These are phyloP conservation scores for Neogale vison DNA, from an alignment of 2,113 vertebrate species.

Conservation along the genomic window DNA sequence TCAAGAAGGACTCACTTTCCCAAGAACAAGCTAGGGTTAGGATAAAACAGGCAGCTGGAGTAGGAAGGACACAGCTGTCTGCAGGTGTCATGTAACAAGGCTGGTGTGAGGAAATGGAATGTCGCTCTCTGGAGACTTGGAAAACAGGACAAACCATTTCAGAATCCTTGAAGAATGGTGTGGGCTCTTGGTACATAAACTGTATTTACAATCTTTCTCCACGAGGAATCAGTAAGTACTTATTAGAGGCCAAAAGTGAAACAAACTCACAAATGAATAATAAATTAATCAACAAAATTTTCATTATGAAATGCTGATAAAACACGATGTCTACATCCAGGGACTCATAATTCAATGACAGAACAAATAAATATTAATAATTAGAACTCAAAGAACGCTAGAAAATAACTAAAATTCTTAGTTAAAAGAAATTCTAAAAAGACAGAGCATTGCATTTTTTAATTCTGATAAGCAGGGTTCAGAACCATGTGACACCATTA, in stretches of 20 bases:
- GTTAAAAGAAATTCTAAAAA: background rate
- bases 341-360: background rate
- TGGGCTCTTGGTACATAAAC: background rate
- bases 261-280: background rate
- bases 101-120: no score
- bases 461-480: background rate
- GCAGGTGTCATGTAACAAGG: accelerated
- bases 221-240: background rate
- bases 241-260: background rate
- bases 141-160: background rate
- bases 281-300: background rate
- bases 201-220: background rate
- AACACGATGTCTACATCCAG: background rate
- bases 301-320: background rate
- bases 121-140: background rate
- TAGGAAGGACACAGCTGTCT: accelerated
- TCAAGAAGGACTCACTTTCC: background rate
- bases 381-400: background rate
- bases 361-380: background rate
- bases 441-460: background rate
- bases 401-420: background rate
- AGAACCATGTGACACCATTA: background rate
- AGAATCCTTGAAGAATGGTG: background rate
- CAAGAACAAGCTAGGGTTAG: accelerated
- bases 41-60: no score